phyloP scores from a whole-genome alignment of 1,140 invertebrate genomes.

The Prorops nasuta region DNA sequence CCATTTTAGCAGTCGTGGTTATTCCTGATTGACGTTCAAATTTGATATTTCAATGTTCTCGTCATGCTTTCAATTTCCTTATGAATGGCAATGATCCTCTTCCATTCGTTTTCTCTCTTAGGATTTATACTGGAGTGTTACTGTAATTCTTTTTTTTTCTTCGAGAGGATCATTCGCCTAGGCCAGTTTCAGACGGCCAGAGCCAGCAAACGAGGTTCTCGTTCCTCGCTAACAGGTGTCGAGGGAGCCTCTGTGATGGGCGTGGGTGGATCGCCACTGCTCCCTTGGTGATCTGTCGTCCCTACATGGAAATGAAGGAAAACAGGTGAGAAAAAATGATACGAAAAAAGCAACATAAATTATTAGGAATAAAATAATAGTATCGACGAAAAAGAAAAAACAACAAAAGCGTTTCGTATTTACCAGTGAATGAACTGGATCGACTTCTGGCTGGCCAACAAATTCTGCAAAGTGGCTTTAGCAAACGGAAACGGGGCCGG shows the following conservation, averaged over 20 bases:
- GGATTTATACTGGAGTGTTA: too few species aligned
- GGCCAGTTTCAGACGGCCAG: conserved; percentile 28
- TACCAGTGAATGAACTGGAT: conserved; percentile 45
- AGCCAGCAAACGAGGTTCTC: conserved; percentile 33
- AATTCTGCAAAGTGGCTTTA: conserved; percentile 45
- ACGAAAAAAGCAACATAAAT: not conserved
- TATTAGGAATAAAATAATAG: not conserved
- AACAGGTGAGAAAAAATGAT: not conserved
- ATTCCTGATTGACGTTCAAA: too few species aligned
- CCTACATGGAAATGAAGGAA: conserved; percentile 27
- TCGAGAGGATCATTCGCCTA: conserved; percentile 13
- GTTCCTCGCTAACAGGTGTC: conserved; percentile 46
- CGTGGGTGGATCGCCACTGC: conserved; percentile 47
- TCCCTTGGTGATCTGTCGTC: conserved; percentile 44
- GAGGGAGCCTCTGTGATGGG: conserved; percentile 52
- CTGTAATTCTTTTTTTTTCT: too few species aligned
- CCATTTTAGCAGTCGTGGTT: too few species aligned
- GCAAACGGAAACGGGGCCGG: conserved; percentile 39
- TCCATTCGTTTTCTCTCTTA: too few species aligned
- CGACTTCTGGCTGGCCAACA: conserved; percentile 46
- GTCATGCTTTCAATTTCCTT: too few species aligned
- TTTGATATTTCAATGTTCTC: too few species aligned
- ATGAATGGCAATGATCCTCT: too few species aligned
- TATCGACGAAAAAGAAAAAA: too few species aligned
- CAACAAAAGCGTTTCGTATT: too few species aligned